These are phyloP conservation scores for Propithecus perrieri DNA, from an alignment of 2,797 vertebrate species.

Conservation along the genomic window DNA sequence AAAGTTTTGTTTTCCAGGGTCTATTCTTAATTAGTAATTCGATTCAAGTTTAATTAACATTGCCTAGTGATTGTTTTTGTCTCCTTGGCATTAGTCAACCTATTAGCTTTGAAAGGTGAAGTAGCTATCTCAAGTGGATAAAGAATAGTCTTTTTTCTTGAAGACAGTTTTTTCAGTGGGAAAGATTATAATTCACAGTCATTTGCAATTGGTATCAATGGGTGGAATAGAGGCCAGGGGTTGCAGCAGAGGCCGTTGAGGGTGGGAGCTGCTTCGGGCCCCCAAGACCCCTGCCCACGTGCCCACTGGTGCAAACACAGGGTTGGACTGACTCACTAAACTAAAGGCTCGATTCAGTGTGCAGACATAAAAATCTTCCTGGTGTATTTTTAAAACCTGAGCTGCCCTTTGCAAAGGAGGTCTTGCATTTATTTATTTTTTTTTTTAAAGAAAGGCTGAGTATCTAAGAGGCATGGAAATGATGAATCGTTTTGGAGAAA, in stretches of 20 bases:
- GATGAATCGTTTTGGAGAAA: conserved; percentile 36
- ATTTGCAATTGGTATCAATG: conserved; percentile 19
- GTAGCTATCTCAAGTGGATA: not conserved
- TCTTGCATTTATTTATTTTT: conserved; percentile 23
- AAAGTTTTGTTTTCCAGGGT: conserved; percentile 67
- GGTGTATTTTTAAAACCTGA: conserved; percentile 41
- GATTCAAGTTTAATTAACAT: conserved; percentile 51
- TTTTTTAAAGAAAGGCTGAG: not conserved
- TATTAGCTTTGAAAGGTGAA: conserved; percentile 57
- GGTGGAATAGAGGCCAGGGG: not conserved
- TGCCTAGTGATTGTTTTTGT: conserved; percentile 54
- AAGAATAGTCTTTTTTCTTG: not conserved
- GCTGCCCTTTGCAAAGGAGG: conserved; percentile 34
- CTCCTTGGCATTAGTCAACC: conserved; percentile 59
- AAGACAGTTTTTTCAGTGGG: conserved; percentile 12
- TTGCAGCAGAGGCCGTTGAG: not conserved
- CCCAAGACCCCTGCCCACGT: not conserved
- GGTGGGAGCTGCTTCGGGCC: not conserved
- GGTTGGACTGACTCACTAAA: not conserved
- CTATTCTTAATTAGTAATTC: conserved; percentile 40
- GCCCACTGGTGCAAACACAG: not conserved
- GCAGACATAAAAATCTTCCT: not conserved
- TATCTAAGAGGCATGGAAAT: not conserved
- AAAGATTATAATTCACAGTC: conserved; percentile 26
- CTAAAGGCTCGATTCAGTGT: not conserved